A percentile compares a stretch with the other conserved stretches of the same genome.
phyloP scores from a whole-genome alignment of 2,797 vertebrate genomes.

The Ctenochaetus hawaiiensis region DNA sequence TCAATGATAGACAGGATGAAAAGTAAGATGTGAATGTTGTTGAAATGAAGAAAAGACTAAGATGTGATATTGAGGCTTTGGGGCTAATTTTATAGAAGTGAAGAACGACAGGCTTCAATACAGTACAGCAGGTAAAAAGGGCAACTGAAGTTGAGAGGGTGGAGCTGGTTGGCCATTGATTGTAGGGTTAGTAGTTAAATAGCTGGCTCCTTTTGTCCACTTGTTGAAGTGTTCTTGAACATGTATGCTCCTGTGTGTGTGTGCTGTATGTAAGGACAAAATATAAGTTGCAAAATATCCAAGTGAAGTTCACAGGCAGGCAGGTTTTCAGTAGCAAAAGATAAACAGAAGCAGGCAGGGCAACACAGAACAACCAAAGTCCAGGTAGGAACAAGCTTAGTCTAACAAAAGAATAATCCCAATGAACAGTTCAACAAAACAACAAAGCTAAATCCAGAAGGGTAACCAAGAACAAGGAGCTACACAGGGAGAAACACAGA shows the following conservation, averaged over 20 bases:
- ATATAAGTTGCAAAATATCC: neutral
- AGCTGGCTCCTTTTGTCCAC: neutral
- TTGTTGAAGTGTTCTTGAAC: neutral
- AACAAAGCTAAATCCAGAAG: too few relatives aligned
- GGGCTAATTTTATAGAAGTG: neutral
- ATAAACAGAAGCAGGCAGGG: too few relatives aligned
- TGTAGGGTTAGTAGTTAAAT: neutral
- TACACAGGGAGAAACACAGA: too few relatives aligned
- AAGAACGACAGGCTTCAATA: neutral
- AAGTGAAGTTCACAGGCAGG: too few relatives aligned
- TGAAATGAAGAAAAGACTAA: neutral
- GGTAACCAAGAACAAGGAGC: too few relatives aligned
- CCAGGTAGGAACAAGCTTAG: too few relatives aligned
- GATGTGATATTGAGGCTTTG: neutral
- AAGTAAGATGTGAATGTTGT: neutral
- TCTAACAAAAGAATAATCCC: too few relatives aligned
- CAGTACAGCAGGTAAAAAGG: neutral
- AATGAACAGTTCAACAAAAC: too few relatives aligned
- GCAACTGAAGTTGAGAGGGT: neutral
- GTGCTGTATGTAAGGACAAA: neutral
- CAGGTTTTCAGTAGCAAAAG: too few relatives aligned
- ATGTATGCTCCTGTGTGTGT: neutral
- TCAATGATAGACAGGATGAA: neutral
- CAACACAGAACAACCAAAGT: too few relatives aligned
- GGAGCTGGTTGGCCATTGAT: neutral